These are phyloP conservation scores for Aptenodytes patagonicus DNA, from an alignment of 2,113 vertebrate genomes.

Conservation along the genomic window DNA sequence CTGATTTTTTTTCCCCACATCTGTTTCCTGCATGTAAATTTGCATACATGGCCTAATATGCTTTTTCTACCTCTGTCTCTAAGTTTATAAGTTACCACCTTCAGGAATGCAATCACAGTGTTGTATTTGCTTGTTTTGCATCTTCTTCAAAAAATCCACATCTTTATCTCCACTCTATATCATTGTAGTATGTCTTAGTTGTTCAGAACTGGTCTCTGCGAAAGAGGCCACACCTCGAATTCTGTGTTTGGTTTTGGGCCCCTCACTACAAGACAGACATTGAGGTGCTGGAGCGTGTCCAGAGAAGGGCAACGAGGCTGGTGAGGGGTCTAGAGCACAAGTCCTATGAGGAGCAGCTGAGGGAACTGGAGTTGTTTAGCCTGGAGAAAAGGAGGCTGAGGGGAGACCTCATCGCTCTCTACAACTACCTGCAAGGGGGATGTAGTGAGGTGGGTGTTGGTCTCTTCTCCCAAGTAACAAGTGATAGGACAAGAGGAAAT, in stretches of 20 bases:
- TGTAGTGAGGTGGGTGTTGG: too few species aligned
- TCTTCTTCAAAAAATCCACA: not conserved
- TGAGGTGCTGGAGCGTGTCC: not conserved
- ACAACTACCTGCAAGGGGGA: too few species aligned
- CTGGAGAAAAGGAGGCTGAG: not conserved
- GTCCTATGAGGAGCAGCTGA: not conserved
- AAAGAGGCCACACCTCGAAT: not conserved
- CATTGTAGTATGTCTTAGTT: not conserved
- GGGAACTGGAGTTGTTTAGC: not conserved
- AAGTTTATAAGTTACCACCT: not conserved
- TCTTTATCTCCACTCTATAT: not conserved
- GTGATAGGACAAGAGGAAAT: not conserved
- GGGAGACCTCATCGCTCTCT: too few species aligned
- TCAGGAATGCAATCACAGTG: not conserved
- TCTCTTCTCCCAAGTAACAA: too few species aligned
- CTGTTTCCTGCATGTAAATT: not conserved
- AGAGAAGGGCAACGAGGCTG: not conserved
- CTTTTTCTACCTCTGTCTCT: not conserved
- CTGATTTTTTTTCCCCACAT: accelerated
- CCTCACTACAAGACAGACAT: not conserved
- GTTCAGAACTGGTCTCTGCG: not conserved
- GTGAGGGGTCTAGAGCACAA: not conserved
- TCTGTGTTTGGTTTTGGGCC: not conserved
- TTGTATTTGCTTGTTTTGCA: not conserved
- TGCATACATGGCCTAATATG: not conserved